Conservation (phyloP, 2,113 vertebrate species). For the Vidua macroura region DNA sequence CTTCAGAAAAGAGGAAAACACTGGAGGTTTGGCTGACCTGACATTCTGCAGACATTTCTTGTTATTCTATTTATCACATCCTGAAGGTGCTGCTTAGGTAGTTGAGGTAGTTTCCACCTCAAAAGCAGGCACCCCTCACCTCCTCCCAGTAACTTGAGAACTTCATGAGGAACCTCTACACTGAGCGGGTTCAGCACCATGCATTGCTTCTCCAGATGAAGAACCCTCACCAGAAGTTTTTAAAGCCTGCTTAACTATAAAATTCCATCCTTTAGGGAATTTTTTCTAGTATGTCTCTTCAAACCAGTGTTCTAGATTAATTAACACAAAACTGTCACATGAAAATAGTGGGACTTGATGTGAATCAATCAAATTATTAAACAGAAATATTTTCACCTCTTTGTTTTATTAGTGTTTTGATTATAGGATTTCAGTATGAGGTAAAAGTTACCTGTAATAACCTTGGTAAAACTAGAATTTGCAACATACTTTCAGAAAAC, state of each 20-base stretch:
- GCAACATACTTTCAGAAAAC: not conserved
- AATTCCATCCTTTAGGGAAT: not conserved
- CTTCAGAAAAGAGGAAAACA: not conserved
- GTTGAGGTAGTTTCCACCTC: not conserved
- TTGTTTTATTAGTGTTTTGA: not conserved
- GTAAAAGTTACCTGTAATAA: not conserved
- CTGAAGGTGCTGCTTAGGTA: not conserved
- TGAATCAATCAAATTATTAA: not conserved
- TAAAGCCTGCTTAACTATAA: not conserved
- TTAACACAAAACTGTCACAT: not conserved
- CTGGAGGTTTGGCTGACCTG: not conserved
- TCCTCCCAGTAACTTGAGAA: not conserved
- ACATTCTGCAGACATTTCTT: not conserved
- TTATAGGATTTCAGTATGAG: not conserved
- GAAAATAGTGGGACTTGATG: not conserved
- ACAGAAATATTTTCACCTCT: not conserved
- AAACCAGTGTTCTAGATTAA: not conserved
- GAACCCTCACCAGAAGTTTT: not conserved
- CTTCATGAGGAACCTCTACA: not conserved
- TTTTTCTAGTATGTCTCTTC: not conserved
- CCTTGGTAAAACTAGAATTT: not conserved
- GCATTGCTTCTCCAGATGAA: not conserved
- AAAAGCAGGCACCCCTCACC: not conserved
- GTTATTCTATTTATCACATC: not conserved
- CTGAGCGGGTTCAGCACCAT: not conserved